A percentile compares a stretch with the other conserved stretches of the same genome.
Conservation (phyloP, 2,888 invertebrate species). For the Oconnorella tubifera region DNA sequence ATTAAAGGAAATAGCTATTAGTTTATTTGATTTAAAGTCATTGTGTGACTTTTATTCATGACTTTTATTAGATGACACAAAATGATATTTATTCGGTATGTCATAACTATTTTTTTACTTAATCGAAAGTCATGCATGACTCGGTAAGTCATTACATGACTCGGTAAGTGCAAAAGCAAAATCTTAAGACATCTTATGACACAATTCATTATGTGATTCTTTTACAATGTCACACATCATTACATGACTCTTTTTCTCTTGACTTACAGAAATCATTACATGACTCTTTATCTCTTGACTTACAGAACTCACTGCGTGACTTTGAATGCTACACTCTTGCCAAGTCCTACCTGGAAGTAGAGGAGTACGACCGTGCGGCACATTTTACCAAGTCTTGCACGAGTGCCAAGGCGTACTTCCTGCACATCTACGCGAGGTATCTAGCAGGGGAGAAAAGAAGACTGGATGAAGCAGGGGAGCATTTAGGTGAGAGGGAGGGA, state of each 20-base stretch:
- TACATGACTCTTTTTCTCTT: not conserved
- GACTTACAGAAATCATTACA: not conserved
- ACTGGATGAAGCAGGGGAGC: constrained; percentile 74
- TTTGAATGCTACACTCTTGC: constrained; percentile 73
- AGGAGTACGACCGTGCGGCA: constrained; percentile 74
- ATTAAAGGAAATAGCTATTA: too few species aligned
- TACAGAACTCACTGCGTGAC: constrained; percentile 55
- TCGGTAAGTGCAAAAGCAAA: too few species aligned
- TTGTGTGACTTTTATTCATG: too few species aligned
- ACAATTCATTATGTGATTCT: not conserved
- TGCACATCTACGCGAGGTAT: constrained; percentile 80
- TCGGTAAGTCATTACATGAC: too few species aligned
- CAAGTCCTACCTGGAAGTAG: constrained; percentile 82
- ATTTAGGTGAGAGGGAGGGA: constrained; percentile 54
- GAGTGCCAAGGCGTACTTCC: constrained; percentile 69
- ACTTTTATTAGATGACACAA: too few species aligned
- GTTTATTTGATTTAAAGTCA: too few species aligned
- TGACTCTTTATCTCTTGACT: constrained; percentile 60
- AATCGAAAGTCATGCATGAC: too few species aligned
- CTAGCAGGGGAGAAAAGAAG: constrained; percentile 85
- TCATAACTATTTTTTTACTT: too few species aligned
- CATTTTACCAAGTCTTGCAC: constrained; percentile 45
- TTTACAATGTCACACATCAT: not conserved
- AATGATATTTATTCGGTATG: too few species aligned
- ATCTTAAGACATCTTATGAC: too few species aligned